These are phyloP conservation scores for Resseliella maxima DNA, from an alignment of 2,888 invertebrate species.

Conservation along the genomic window DNA sequence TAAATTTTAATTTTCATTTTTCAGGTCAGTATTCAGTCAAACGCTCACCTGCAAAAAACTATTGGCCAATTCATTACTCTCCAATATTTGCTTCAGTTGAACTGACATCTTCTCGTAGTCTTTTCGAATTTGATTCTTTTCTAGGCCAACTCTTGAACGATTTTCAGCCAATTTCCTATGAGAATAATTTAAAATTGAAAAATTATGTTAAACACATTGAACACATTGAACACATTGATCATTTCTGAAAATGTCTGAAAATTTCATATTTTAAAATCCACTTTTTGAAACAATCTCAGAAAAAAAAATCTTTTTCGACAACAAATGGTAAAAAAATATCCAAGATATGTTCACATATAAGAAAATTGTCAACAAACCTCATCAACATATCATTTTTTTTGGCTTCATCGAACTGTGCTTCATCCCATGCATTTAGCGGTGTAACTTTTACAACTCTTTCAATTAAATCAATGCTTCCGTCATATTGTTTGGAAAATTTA, in stretches of 20 bases:
- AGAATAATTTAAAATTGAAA: too few species aligned
- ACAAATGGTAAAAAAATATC: neutral
- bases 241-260: too few species aligned
- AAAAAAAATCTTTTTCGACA: slow-evolving; percentile 29
- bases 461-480: slow-evolving; percentile 62
- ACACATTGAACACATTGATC: too few species aligned
- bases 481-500: slow-evolving; percentile 66
- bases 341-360: neutral
- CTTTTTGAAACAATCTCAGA: too few species aligned
- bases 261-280: too few species aligned
- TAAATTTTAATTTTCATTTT: neutral
- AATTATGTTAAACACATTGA: too few species aligned
- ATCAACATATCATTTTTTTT: slow-evolving; percentile 59
- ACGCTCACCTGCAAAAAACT: slow-evolving; percentile 55
- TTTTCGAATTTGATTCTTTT: slow-evolving; percentile 68
- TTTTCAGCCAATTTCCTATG: slow-evolving; percentile 63
- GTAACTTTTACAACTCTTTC: slow-evolving; percentile 63
- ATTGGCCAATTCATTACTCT: slow-evolving; percentile 61
- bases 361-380: slow-evolving; percentile 61
- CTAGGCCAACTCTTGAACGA: slow-evolving; percentile 69
- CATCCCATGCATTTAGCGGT: slow-evolving; percentile 53
- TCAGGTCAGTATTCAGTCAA: neutral
- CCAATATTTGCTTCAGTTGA: slow-evolving; percentile 68
- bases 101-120: slow-evolving; percentile 69
- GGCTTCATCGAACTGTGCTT: neutral